Evolutionary conservation across 2,888 invertebrate genomes (phyloP).

Genomic region (Neuroscelio doddi): DNA sequence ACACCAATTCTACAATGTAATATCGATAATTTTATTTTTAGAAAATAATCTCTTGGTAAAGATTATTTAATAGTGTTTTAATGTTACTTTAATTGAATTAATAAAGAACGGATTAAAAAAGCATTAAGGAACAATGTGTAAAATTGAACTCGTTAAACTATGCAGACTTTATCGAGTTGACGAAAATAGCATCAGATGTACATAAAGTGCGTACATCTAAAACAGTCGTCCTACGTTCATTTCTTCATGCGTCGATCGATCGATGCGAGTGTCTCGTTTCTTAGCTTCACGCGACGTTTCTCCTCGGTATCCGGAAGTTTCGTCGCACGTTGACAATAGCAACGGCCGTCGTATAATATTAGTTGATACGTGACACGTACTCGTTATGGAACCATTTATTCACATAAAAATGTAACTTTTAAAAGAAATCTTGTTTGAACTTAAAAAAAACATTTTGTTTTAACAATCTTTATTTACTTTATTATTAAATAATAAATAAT

Average conservation of each 20-base stretch:
- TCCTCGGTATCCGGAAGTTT: slow-evolving; percentile 54
- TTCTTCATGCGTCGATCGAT: slow-evolving; percentile 51
- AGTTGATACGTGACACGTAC: slow-evolving; percentile 17
- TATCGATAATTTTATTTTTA: too few species aligned
- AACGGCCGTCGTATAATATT: slow-evolving; percentile 5
- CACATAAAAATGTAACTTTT: slow-evolving; percentile 22
- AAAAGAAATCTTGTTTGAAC: too few species aligned
- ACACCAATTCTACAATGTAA: too few species aligned
- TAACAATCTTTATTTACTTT: too few species aligned
- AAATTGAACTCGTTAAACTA: too few species aligned
- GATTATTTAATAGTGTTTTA: too few species aligned
- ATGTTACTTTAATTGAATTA: too few species aligned
- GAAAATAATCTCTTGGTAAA: too few species aligned
- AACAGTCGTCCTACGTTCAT: slow-evolving; percentile 17
- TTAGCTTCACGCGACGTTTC: neutral
- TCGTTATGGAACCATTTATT: neutral
- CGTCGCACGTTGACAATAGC: slow-evolving; percentile 7
- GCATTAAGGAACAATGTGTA: too few species aligned
- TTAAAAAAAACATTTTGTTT: too few species aligned
- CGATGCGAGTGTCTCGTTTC: slow-evolving; percentile 52
- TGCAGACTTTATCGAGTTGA: slow-evolving; percentile 7
- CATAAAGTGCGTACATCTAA: slow-evolving; percentile 16
- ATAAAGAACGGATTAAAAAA: too few species aligned
- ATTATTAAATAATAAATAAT: too few species aligned
- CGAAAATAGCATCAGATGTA: slow-evolving; percentile 9